Conservation (phyloP, 2,888 invertebrate genomes). For the Enchytraeus crypticus region DNA sequence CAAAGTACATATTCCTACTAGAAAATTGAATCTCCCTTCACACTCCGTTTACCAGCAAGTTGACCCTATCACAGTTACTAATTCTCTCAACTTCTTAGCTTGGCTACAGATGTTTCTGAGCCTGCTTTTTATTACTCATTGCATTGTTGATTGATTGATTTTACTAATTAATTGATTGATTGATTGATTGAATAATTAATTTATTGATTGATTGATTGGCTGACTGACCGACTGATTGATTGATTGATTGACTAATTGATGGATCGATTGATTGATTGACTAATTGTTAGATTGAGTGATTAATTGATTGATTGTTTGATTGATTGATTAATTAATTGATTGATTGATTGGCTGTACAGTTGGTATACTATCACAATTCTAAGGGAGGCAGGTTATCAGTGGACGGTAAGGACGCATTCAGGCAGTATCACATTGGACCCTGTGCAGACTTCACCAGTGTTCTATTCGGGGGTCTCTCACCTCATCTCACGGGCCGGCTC, state of each 20-base stretch:
- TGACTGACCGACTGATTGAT: neutral
- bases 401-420: slow-evolving; percentile 15
- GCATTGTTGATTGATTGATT: neutral
- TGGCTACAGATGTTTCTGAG: no score
- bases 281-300: neutral
- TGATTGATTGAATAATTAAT: neutral
- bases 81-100: no score
- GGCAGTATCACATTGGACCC: slow-evolving; percentile 24
- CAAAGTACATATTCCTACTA: no score
- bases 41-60: no score
- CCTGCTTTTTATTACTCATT: neutral
- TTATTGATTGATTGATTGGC: neutral
- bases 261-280: neutral
- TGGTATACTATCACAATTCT: slow-evolving; percentile 9
- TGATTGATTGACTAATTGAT: slow-evolving; percentile 8
- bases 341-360: slow-evolving; percentile 7
- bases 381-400: slow-evolving; percentile 12
- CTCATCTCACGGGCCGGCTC: slow-evolving; percentile 2
- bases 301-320: neutral
- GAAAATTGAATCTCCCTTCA: neutral
- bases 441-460: slow-evolving; percentile 32
- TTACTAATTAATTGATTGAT: neutral
- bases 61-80: no score
- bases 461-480: slow-evolving; percentile 18
- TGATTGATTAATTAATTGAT: neutral